Percentiles rank a stretch among this genome's conserved stretches.
phyloP scores from a whole-genome alignment of 2,888 invertebrate species.

The Metacarcinus magister region DNA sequence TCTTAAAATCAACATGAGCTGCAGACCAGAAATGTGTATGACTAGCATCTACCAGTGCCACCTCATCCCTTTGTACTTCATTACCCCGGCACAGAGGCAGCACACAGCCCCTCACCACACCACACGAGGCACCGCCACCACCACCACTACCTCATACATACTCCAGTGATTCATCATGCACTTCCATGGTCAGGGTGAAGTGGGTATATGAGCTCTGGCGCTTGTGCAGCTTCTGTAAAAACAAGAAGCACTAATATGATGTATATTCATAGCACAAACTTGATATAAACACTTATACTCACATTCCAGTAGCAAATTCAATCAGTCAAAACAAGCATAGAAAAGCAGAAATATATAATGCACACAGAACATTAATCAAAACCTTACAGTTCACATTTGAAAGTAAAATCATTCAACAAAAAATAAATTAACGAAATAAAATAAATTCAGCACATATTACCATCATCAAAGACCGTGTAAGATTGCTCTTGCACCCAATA shows the following conservation, averaged over 20 bases:
- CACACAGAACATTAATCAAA: neutral
- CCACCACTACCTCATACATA: slow-evolving; percentile 69
- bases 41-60: slow-evolving; percentile 38
- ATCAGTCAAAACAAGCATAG: slow-evolving; percentile 4
- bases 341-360: neutral
- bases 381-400: neutral
- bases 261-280: neutral
- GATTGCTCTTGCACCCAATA: neutral
- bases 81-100: neutral
- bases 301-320: neutral
- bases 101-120: neutral
- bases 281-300: neutral
- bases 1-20: neutral
- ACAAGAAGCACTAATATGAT: slow-evolving; percentile 59
- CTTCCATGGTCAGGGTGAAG: slow-evolving; percentile 78
- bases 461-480: neutral
- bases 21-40: neutral
- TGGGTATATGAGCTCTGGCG: slow-evolving; percentile 78
- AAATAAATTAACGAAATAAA: neutral
- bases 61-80: slow-evolving; percentile 7
- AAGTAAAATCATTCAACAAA: neutral
- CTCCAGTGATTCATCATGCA: slow-evolving; percentile 78
- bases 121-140: neutral
- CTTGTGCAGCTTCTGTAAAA: slow-evolving; percentile 78
- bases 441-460: no score